Conservation (phyloP, 2,113 vertebrate species). For the Plotosus lineatus region DNA sequence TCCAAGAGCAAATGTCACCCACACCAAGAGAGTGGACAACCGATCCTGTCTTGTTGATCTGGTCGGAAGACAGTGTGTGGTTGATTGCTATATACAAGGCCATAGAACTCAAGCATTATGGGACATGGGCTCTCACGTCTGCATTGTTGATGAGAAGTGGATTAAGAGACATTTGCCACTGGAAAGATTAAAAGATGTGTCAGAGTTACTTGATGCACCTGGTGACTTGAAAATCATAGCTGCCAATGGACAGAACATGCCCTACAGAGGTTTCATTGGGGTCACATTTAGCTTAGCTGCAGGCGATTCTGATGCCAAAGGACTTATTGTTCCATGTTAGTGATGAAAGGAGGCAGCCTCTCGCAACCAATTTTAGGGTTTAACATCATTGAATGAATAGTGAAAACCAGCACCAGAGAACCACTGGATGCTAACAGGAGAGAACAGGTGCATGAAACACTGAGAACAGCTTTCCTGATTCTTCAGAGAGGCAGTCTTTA, state of each 20-base stretch:
- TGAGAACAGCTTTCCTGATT: no score
- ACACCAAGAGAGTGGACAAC: no score
- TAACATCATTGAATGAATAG: slow-evolving; percentile 52
- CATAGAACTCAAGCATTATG: slow-evolving; percentile 31
- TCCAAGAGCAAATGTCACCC: no score
- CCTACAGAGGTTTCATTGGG: slow-evolving; percentile 42
- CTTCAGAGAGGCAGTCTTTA: no score
- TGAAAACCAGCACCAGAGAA: no score
- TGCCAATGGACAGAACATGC: slow-evolving; percentile 44
- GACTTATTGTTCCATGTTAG: slow-evolving; percentile 34
- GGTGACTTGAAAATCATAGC: slow-evolving; percentile 34
- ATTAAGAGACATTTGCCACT: slow-evolving; percentile 27
- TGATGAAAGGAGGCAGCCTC: slow-evolving; percentile 22
- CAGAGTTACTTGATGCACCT: slow-evolving; percentile 41
- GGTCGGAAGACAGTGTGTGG: slow-evolving; percentile 45
- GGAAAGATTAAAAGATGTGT: slow-evolving; percentile 40
- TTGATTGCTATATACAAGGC: slow-evolving; percentile 46
- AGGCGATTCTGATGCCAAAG: no score
- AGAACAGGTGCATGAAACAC: no score
- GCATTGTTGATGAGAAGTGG: slow-evolving; percentile 51
- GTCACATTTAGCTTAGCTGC: background rate
- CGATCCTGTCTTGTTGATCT: no score
- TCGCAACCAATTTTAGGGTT: slow-evolving; percentile 48
- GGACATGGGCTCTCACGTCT: slow-evolving; percentile 51
- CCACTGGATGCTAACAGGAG: no score